phyloP scores from a whole-genome alignment of 2,888 invertebrate genomes.

The Alviniconcha strummeri region DNA sequence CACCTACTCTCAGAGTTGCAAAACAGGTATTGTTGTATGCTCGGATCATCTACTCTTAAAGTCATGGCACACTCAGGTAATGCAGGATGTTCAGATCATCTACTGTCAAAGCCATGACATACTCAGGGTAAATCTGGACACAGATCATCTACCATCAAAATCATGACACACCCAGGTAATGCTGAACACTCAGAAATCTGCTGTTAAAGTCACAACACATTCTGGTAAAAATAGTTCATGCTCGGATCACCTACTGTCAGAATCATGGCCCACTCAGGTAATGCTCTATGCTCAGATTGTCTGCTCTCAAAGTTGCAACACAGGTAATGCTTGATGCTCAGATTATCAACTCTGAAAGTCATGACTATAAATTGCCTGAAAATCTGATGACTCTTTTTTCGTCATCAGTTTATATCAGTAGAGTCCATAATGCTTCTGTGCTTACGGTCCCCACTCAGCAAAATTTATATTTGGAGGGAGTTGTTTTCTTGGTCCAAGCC shows the following conservation, averaged over 20 bases:
- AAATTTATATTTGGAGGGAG: too few species aligned
- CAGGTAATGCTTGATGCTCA: too few species aligned
- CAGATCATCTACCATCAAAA: slow-evolving; percentile 31
- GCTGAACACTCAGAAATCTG: slow-evolving; percentile 37
- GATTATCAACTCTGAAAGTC: too few species aligned
- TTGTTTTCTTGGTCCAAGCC: too few species aligned
- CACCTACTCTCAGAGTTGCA: slow-evolving; percentile 54
- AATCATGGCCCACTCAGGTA: slow-evolving; percentile 51
- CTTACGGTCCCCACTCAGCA: too few species aligned
- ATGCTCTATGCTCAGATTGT: background rate
- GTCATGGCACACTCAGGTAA: slow-evolving; percentile 51
- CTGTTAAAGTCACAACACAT: slow-evolving; percentile 51
- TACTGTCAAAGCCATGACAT: too few species aligned
- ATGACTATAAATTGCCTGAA: too few species aligned
- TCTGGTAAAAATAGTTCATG: slow-evolving; percentile 41
- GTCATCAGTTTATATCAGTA: too few species aligned
- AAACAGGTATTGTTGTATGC: slow-evolving; percentile 41
- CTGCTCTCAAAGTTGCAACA: too few species aligned
- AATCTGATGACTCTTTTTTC: too few species aligned
- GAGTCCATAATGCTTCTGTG: too few species aligned
- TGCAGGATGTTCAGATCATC: background rate
- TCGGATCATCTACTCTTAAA: slow-evolving; percentile 56
- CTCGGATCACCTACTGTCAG: slow-evolving; percentile 55
- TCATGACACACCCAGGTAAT: too few species aligned
- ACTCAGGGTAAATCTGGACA: slow-evolving; percentile 43